Evolutionary conservation across 2,888 invertebrate species (phyloP), one percentile per base, ranked within the genome.

Genomic region (Aphodius granarius): DNA sequence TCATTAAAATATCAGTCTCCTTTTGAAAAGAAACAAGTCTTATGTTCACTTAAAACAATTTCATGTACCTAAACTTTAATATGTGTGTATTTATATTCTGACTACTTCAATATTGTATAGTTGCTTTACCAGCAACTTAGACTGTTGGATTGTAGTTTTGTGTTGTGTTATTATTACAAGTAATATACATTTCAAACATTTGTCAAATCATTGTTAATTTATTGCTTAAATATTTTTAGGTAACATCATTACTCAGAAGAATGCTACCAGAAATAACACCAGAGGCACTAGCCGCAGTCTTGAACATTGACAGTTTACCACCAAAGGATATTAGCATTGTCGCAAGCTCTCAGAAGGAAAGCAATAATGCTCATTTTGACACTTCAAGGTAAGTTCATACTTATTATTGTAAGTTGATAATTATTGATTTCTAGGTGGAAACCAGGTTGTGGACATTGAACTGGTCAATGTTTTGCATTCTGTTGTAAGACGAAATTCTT

Each of bases 181-280:
- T n/a, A n/a, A n/a, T 62, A 66, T 15, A 6, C n/a, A 22, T 22
- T 19, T 76, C 20, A 22, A 43, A 68, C 15, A 16, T 72, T 20
- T 68, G 4, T n/a, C 17, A 0, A 3, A 5, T 71, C 19, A 68
- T 78, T 82, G 86, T 18, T 83, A 94, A 94, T 94, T 96, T 0
- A 23, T 23, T 43, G 6, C 43, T 43, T 43, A 43, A n/a, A n/a
- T n/a, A n/a, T n/a, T n/a, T 43, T 43, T 3, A 43, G 43, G 43
- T 43, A 43, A 96, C 96, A 74, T 94, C 96, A 0, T 88, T 98
- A 18, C 85, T 98, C 20, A 90, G 96, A 68, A 91, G 98, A 81
- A 97, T 98, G 85, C 89, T 98, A 62, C 94, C 95, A 0, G 97
- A 97, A 87, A 95, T 98, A 66, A 91, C 95, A 0, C 98, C 98